phyloP scores from a whole-genome alignment of 2,888 invertebrate species.

The Celastrina argiolus region DNA sequence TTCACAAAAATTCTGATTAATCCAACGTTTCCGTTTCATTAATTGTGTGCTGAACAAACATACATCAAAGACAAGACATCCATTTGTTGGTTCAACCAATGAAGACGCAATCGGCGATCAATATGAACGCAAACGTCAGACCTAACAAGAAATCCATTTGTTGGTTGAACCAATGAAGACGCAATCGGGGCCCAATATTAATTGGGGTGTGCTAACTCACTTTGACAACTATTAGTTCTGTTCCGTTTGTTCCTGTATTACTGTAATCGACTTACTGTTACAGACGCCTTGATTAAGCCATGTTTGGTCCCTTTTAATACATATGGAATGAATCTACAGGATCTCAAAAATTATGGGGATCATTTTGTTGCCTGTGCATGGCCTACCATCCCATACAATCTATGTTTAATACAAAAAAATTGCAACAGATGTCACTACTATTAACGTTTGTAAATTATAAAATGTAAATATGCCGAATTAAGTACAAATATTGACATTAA shows the following conservation, averaged over 20 bases:
- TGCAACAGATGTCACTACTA: too few species aligned
- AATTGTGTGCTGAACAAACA: conserved; percentile 48
- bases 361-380: too few species aligned
- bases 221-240: conserved; percentile 14
- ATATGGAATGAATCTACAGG: not conserved
- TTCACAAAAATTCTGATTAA: not conserved
- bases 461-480: too few species aligned
- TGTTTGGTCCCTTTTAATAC: not conserved
- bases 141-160: conserved; percentile 54
- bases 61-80: conserved; percentile 55
- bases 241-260: conserved; percentile 19
- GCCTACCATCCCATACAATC: too few species aligned
- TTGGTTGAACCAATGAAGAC: conserved; percentile 63
- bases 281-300: conserved; percentile 1
- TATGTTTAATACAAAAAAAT: too few species aligned
- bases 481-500: too few species aligned
- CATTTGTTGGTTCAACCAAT: conserved; percentile 26
- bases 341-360: too few species aligned
- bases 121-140: conserved; percentile 32
- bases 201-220: conserved; percentile 27
- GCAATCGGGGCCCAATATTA: conserved; percentile 32
- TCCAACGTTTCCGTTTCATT: conserved; percentile 33
- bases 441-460: too few species aligned
- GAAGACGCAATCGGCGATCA: conserved; percentile 5
- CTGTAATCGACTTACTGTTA: conserved; percentile 8